Base-by-base conservation (phyloP, 2,113 vertebrate genomes). In the Ctenodactylus gundi region DNA sequence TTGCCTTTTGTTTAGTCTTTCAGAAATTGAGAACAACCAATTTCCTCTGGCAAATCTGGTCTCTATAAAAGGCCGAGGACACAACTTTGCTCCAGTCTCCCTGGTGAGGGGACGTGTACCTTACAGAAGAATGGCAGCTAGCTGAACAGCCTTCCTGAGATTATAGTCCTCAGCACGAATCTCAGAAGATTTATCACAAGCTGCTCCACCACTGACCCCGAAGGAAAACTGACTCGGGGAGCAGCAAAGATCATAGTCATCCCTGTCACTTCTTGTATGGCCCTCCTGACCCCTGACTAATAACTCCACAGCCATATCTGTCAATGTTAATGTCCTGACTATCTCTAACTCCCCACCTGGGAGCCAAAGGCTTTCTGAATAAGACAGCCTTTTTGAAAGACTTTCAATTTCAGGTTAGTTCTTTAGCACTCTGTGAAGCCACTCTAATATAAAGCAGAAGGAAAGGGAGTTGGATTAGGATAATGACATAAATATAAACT, bases 31-130 rank as follows among this genome's bases (percentile, higher is more conserved):
- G 76, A 77, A 67, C 36, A 87, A 51, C 39, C 13, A 62, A 72
- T 84, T 94, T 93, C 53, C 46, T 55, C 27, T 87, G 75, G n/a
- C 51, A 96, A 91, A 70, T 91, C 31, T 72, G 58, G 41, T 18
- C 85, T 36, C 49, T 49, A 49, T 4, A 58, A 62, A 53, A 70
- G 65, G 58, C 44, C 88, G 39, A 82, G 46, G 36, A 70, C 9
- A 27, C 44, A 92, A 73, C 78, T 68, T 44, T 18, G 73, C 93
- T 68, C 65, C 36, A 73, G 7, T n/a, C 14, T 85, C 49, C 70
- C 21, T 34, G n/a, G 1, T 72, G 14, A 94, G 84, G 17, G 20
- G 36, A 72, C 65, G 7, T n/a, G 9, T 85, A 91, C 70, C 5
- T 80, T 68, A 49, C 15, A 18, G 44, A 83, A 90, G 20, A 76